Percentiles rank a stretch among this genome's conserved stretches.
Evolutionary conservation across 2,113 vertebrate genomes (phyloP).

Genomic region (Notothenia coriiceps): DNA sequence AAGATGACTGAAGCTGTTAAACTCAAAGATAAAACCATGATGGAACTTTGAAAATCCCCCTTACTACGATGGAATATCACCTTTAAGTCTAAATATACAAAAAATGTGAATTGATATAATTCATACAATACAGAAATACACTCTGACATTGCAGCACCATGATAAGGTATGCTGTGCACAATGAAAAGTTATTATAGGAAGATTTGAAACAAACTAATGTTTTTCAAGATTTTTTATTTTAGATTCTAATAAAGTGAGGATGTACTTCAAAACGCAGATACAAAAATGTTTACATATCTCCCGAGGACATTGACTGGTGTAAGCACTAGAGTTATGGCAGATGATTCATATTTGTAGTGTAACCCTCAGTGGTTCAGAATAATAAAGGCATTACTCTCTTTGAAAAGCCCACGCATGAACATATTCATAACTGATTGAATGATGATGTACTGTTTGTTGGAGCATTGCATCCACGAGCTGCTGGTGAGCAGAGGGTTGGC

Average conservation of each 20-base stretch:
- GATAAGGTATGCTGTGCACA: background rate
- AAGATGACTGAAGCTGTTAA: background rate
- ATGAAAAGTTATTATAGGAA: background rate
- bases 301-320: background rate
- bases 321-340: background rate
- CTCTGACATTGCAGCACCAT: background rate
- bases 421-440: background rate
- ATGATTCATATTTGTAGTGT: background rate
- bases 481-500: background rate
- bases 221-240: too few species aligned
- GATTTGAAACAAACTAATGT: background rate
- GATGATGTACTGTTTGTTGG: conserved; percentile 2
- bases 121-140: background rate
- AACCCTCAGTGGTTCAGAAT: background rate
- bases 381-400: background rate
- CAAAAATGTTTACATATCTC: background rate
- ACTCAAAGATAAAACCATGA: conserved; percentile 1
- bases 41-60: background rate
- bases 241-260: background rate
- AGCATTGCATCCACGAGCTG: background rate
- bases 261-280: background rate
- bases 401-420: background rate
- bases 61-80: background rate
- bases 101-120: background rate
- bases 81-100: background rate